Conservation (phyloP, 2,888 invertebrate species). For the Laothoe populi region DNA sequence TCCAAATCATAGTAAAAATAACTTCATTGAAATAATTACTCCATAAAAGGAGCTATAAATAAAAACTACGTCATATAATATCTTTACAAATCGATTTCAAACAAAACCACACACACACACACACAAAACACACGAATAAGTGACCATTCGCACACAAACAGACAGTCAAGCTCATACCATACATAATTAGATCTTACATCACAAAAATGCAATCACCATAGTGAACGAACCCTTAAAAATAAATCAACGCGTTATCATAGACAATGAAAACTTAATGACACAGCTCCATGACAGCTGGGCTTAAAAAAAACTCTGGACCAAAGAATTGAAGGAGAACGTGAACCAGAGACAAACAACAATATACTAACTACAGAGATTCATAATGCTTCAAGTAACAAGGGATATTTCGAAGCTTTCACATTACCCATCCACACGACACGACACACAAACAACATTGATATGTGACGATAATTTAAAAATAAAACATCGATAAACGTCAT, state of each 20-base stretch:
- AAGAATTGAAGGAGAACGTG: slow-evolving; percentile 27
- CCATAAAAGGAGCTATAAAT: not conserved
- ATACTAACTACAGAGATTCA: slow-evolving; percentile 37
- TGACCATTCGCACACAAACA: slow-evolving; percentile 42
- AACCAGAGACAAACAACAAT: slow-evolving; percentile 37
- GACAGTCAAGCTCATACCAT: slow-evolving; percentile 51
- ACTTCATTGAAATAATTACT: no score
- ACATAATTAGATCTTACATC: slow-evolving; percentile 59
- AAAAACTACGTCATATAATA: slow-evolving; percentile 45
- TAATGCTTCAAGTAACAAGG: slow-evolving; percentile 18
- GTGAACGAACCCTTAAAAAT: slow-evolving; percentile 51
- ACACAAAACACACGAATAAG: slow-evolving; percentile 32
- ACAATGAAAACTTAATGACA: slow-evolving; percentile 71
- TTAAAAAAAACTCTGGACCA: slow-evolving; percentile 37
- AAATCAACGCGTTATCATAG: slow-evolving; percentile 58
- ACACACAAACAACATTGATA: slow-evolving; percentile 68
- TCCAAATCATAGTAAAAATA: no score
- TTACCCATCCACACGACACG: slow-evolving; percentile 77
- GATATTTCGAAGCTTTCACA: slow-evolving; percentile 12
- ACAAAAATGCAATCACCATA: slow-evolving; percentile 55
- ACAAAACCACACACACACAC: slow-evolving; percentile 45
- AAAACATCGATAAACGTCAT: slow-evolving; percentile 25
- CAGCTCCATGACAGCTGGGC: slow-evolving; percentile 44
- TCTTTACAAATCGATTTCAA: slow-evolving; percentile 59
- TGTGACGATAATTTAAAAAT: slow-evolving; percentile 63